Evolutionary conservation across 2,888 invertebrate species (phyloP), one percentile per base, ranked within the genome.

Genomic region (Cremastinae sp.): DNA sequence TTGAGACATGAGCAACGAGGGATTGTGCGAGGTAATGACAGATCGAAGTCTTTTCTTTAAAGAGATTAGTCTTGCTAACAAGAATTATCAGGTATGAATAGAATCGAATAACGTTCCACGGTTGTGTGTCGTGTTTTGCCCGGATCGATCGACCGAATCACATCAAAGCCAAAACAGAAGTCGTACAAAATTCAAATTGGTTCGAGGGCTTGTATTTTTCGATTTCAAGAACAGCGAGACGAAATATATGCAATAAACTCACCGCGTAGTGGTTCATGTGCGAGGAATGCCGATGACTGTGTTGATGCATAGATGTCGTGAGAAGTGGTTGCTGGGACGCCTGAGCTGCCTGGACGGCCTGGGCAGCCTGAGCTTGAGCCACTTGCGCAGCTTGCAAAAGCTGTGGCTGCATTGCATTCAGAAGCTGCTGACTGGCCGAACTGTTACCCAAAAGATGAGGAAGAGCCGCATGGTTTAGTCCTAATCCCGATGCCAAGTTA

Each of bases 381-480:
- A 88, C 88, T 72, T 89, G 88, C n/a, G 89, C 88, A 20, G 88
- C 87, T 79, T 89, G 90, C 62, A 89, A 85, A 78, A 90, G 84
- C 84, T 95, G 94, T 22, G 95, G 94, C 84, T 94, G 94, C 85
- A 96, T 90, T 2, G 95, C 94, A 85, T 94, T 95, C 16, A 96
- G 91, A 75, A 96, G 89, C 86, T 95, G 95, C 85, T 95, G 95
- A 81, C 94, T 93, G 51, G 93, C 91, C 47, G 92, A 91, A 49
- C 93, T 93, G 84, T 93, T 95, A 45, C 95, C 92, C 79, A 96
- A 91, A 61, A 96, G 92, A 90, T 95, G 95, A 65, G 94, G 94
- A 83, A 94, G 84, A 8, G 93, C 92, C 16, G 92, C 90, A 10
- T 93, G 93, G 83, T 95, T 95, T 59, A 95, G 90, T 45, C 87